Conservation (phyloP, 1,140 invertebrate species). For the Harlomillsia oculata region DNA sequence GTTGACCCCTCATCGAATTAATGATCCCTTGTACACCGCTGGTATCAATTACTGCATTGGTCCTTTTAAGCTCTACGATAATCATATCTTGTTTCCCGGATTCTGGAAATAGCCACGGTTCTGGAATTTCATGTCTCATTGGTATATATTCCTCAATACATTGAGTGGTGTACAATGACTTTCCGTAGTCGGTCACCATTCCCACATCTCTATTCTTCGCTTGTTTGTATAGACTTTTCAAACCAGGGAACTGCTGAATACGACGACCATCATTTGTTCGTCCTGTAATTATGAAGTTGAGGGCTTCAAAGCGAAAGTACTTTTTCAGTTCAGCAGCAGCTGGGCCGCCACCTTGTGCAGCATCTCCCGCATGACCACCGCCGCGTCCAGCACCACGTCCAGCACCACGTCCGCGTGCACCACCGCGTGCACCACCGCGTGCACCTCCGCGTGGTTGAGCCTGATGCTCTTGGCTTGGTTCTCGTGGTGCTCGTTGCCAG, state of each 20-base stretch:
- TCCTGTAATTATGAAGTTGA: neutral
- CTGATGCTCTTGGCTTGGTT: neutral
- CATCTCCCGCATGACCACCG: neutral
- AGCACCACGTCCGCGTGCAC: neutral
- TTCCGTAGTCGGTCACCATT: constrained; percentile 1
- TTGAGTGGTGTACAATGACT: neutral
- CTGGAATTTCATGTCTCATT: neutral
- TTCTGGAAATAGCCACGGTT: neutral
- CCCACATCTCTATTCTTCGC: neutral
- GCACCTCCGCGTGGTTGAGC: neutral
- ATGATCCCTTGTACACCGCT: neutral
- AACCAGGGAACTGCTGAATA: too few relatives aligned
- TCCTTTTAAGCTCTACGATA: neutral
- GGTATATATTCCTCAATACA: neutral
- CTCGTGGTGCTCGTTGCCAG: neutral
- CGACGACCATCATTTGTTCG: too few relatives aligned
- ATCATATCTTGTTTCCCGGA: neutral
- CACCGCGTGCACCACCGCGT: neutral
- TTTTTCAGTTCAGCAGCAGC: neutral
- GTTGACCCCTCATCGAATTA: neutral
- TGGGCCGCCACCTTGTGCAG: neutral
- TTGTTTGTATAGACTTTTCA: neutral
- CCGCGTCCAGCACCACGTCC: neutral
- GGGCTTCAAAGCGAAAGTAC: neutral
- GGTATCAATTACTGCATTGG: constrained; percentile 3